A percentile compares a stretch with the other conserved stretches of the same genome.
Conservation (phyloP, 2,888 invertebrate genomes). For the Ganaspis brasiliensis region DNA sequence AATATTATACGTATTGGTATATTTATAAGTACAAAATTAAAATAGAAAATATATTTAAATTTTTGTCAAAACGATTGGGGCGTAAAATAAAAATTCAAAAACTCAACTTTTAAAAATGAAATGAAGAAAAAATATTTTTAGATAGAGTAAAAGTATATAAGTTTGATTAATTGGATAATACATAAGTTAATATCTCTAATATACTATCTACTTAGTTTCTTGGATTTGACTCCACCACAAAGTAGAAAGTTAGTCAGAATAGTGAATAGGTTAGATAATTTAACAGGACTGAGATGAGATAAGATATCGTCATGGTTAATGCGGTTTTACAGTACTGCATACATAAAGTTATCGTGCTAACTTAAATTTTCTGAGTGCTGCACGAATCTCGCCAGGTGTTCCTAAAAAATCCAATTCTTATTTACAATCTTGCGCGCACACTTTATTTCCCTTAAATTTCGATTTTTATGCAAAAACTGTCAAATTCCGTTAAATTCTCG, state of each 20-base stretch:
- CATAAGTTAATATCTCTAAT: conserved; percentile 9
- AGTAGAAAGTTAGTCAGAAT: conserved; percentile 21
- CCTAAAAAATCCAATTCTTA: not conserved
- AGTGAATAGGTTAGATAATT: conserved; percentile 26
- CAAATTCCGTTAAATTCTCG: too few relatives aligned
- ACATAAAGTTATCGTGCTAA: conserved; percentile 10
- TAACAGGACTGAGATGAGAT: conserved; percentile 27
- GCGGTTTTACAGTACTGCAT: conserved; percentile 30
- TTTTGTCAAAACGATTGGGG: too few relatives aligned
- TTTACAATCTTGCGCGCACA: not conserved
- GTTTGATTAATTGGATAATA: not conserved
- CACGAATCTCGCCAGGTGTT: not conserved
- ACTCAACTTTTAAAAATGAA: too few relatives aligned
- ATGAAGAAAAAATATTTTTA: too few relatives aligned
- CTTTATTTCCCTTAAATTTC: too few relatives aligned
- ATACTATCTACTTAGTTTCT: conserved; percentile 17
- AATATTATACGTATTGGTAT: too few relatives aligned
- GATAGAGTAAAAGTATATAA: too few relatives aligned
- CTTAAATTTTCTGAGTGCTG: conserved; percentile 9
- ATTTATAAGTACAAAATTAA: too few relatives aligned
- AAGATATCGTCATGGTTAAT: conserved; percentile 33
- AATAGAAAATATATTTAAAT: too few relatives aligned
- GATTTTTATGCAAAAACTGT: too few relatives aligned
- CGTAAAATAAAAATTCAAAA: too few relatives aligned
- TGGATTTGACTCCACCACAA: conserved; percentile 16